Evolutionary conservation across 2,113 vertebrate genomes (phyloP).

Genomic region (Solenodon paradoxus): DNA sequence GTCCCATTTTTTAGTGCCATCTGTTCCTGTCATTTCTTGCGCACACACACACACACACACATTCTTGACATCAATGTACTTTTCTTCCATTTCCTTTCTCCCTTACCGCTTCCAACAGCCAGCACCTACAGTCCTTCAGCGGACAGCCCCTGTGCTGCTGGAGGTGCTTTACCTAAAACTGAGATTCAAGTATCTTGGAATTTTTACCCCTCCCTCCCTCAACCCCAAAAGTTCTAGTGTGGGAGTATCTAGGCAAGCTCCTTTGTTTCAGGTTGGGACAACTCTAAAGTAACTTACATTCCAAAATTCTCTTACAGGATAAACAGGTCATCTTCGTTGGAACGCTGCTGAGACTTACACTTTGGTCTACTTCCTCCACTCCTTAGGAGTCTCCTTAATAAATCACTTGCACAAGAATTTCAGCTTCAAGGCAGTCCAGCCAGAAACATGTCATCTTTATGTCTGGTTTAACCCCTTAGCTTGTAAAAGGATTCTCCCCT

Average conservation of each 20-base stretch:
- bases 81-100: neutral
- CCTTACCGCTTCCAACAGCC: neutral
- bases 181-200: neutral
- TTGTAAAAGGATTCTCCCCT: neutral
- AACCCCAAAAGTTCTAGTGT: neutral
- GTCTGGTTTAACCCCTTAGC: neutral
- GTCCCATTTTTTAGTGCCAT: neutral
- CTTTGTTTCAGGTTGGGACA: neutral
- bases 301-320: neutral
- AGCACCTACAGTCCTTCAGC: neutral
- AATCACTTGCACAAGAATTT: neutral
- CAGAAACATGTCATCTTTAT: neutral
- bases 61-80: neutral
- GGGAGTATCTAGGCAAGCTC: neutral
- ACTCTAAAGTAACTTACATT: neutral
- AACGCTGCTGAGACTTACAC: neutral
- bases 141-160: neutral
- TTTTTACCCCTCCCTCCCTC: neutral
- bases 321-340: neutral
- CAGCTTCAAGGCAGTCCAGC: neutral
- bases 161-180: neutral
- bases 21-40: neutral
- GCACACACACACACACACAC: neutral
- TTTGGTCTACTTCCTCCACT: neutral
- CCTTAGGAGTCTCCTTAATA: neutral